Percentiles rank a stretch among this genome's conserved stretches.
phyloP scores from a whole-genome alignment of 2,888 invertebrate genomes.

The Caenorhabditis plicata region DNA sequence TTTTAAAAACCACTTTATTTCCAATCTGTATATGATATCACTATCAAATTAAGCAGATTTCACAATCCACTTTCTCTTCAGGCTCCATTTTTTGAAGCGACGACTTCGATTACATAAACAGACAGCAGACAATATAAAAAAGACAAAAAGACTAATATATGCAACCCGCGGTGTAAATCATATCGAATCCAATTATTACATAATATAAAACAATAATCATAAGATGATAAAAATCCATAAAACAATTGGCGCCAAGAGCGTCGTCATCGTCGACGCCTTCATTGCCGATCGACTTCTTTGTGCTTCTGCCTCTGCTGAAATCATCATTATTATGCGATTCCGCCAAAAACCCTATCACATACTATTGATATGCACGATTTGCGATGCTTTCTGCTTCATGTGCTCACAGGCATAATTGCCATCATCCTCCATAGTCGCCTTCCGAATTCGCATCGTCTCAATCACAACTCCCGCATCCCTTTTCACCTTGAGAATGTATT shows the following conservation, averaged over 20 bases:
- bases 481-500: constrained; percentile 50
- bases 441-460: constrained; percentile 44
- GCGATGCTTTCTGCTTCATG: constrained; percentile 47
- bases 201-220: too few species aligned
- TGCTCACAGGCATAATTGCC: constrained; percentile 60
- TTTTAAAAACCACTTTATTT: too few species aligned
- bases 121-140: too few species aligned
- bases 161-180: too few species aligned
- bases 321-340: not conserved
- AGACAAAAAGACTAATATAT: too few species aligned
- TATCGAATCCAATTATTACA: too few species aligned
- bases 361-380: constrained; percentile 60
- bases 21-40: too few species aligned
- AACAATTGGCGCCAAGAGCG: not conserved
- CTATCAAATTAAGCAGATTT: too few species aligned
- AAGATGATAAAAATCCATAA: not conserved
- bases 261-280: not conserved
- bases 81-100: too few species aligned
- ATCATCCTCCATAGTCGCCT: constrained; percentile 51
- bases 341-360: constrained; percentile 1
- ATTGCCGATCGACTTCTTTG: constrained; percentile 9
- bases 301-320: constrained; percentile 33
- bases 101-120: too few species aligned
- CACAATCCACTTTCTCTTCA: too few species aligned
- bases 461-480: constrained; percentile 41